phyloP scores from a whole-genome alignment of 2,888 invertebrate genomes.

The Schrankia costaestrigalis region DNA sequence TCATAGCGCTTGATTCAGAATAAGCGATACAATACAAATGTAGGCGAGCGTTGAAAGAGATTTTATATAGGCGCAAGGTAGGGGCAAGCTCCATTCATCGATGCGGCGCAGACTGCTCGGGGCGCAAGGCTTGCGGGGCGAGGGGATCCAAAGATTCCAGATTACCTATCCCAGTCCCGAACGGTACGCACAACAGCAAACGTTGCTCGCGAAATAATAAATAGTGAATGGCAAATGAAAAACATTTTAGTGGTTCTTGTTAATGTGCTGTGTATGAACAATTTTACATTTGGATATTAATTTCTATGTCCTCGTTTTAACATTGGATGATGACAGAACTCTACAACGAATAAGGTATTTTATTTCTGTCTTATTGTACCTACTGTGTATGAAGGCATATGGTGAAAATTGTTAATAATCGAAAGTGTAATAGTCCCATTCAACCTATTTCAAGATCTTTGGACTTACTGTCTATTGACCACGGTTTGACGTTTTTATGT shows the following conservation, averaged over 20 bases:
- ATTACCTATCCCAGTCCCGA: conserved; percentile 49
- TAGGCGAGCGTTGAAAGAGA: conserved; percentile 52
- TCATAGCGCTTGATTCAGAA: conserved; percentile 61
- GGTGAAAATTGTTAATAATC: too few relatives aligned
- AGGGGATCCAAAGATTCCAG: conserved; percentile 45
- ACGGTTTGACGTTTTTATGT: too few relatives aligned
- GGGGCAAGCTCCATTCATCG: conserved; percentile 70
- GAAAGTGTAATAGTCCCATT: too few relatives aligned
- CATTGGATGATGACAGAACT: conserved; percentile 16
- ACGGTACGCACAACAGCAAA: conserved; percentile 34
- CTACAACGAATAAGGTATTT: conserved; percentile 22
- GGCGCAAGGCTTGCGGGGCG: conserved; percentile 29
- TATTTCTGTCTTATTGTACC: background rate
- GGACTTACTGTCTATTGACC: too few relatives aligned
- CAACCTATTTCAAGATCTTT: too few relatives aligned
- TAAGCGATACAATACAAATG: conserved; percentile 58
- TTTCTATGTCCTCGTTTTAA: conserved; percentile 6
- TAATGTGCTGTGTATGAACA: conserved; percentile 19
- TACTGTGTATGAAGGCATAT: background rate
- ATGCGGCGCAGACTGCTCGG: conserved; percentile 67
- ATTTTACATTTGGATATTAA: conserved; percentile 7
- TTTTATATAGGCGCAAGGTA: conserved; percentile 52
- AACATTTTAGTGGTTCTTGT: conserved; percentile 18
- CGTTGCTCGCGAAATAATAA: conserved; percentile 4
- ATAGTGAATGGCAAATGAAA: conserved; percentile 13